Evolutionary conservation across 2,113 vertebrate species (phyloP).

Genomic region (Cichladusa arquata): DNA sequence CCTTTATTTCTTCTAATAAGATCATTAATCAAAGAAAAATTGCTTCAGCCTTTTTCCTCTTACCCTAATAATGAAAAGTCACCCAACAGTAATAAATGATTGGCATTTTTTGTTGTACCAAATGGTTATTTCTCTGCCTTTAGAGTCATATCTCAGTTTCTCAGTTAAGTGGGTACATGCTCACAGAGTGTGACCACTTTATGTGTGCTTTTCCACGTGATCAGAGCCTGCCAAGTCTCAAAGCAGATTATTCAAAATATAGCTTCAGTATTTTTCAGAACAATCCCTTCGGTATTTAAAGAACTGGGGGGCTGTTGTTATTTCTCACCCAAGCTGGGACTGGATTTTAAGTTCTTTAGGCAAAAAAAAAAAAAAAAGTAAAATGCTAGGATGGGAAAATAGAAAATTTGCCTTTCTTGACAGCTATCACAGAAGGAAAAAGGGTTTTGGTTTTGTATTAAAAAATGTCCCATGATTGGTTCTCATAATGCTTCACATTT

Average conservation of each 20-base stretch:
- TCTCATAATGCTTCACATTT: neutral
- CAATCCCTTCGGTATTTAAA: neutral
- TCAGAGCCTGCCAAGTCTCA: conserved; percentile 6
- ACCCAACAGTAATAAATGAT: neutral
- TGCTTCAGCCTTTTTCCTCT: neutral
- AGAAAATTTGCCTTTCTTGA: neutral
- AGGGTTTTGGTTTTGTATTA: neutral
- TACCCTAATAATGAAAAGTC: neutral
- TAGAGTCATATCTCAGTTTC: neutral
- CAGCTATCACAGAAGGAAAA: neutral
- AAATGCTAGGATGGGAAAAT: neutral
- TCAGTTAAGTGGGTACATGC: neutral
- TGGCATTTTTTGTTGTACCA: neutral
- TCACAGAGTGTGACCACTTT: neutral
- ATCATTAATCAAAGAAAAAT: conserved; percentile 10
- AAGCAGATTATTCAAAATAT: neutral
- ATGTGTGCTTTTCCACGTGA: neutral
- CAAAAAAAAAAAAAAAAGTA: neutral
- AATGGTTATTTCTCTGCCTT: neutral
- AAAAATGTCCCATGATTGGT: neutral
- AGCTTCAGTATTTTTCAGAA: conserved; percentile 3
- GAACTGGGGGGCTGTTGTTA: neutral
- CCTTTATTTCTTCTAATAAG: neutral
- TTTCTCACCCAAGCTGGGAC: neutral
- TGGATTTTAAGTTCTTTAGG: neutral